Base-by-base conservation (phyloP, 2,888 invertebrate genomes). In the Camponotus fellah region DNA sequence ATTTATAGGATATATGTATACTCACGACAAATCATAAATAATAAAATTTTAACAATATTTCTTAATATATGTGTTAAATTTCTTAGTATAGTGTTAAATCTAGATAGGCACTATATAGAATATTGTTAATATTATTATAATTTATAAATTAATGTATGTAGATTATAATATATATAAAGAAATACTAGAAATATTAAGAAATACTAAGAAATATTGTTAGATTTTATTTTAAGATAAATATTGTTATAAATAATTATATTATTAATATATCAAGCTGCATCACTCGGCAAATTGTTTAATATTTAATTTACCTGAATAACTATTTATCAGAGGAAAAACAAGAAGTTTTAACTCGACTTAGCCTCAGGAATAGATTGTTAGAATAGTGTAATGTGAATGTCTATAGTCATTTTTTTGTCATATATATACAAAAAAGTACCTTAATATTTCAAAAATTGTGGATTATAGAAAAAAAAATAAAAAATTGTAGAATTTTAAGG, bases 1-100 rank as follows among this genome's bases (percentile, higher is more conserved):
- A 92, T 91, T 91, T 90, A 88, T 88, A 89, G 77, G 6, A 49
- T 75, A 76, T 76, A 76, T 72, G 87, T 32, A 32, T 17, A 17
- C 34, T 17, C 17, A 53, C n/a, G 14, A 53, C n/a, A 53, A 53
- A n/a, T 53, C n/a, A 53, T n/a, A 53, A n/a, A 53, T 53, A 8
- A 53, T 53, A n/a, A 53, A 53, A 53, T 53, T 53, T 21, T 58
- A 21, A 58, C 56, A 58, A 21, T 21, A 58, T 58, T 58, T 58
- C n/a, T 21, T 58, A 21, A 58, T 58, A 21, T 58, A 58, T 12
- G 4, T 58, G 21, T 10, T 58, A 58, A 58, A 56, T 56, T n/a
- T n/a, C n/a, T n/a, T n/a, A n/a, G n/a, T n/a, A n/a, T n/a, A n/a
- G n/a, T n/a, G n/a, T n/a, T 56, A 21, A 58, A 10, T 21, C 4